phyloP scores from a whole-genome alignment of 92 coral and sea anemone species.

The Hydrozoanthus gracilis region DNA sequence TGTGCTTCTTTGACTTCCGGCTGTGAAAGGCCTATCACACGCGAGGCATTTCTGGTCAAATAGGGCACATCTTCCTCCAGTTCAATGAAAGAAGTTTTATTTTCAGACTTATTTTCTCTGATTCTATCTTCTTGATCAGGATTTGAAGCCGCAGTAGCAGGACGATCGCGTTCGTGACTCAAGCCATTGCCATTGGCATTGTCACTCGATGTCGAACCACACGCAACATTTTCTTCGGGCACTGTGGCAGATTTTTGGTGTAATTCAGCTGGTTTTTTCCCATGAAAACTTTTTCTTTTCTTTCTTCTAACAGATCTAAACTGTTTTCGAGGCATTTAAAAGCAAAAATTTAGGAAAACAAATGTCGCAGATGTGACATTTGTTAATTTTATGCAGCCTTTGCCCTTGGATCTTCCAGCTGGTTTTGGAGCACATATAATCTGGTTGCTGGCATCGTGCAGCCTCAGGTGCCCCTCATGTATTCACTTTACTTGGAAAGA shows the following conservation, averaged over 20 bases:
- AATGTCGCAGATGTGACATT: background rate
- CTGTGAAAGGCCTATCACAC: conserved; percentile 5
- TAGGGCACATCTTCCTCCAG: background rate
- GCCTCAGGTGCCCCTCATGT: conserved; percentile 2
- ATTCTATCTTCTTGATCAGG: background rate
- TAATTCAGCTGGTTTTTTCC: conserved; percentile 26
- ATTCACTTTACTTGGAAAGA: background rate
- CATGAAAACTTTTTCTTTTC: background rate
- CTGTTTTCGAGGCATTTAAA: conserved; percentile 20
- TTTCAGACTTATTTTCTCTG: background rate
- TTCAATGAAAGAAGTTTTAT: conserved; percentile 10
- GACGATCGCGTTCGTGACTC: background rate
- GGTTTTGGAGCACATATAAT: background rate
- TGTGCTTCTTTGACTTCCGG: background rate
- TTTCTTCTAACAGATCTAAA: background rate
- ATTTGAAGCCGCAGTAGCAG: background rate
- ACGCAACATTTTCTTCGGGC: conserved; percentile 15
- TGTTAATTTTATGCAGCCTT: background rate
- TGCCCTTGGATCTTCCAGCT: conserved; percentile 8
- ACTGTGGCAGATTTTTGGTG: conserved; percentile 1
- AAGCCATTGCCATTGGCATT: background rate
- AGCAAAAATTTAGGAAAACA: background rate
- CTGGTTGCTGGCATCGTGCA: conserved; percentile 10
- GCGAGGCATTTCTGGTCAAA: conserved; percentile 15
- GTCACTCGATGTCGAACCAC: conserved; percentile 4